Base-by-base conservation (phyloP, 1,140 invertebrate genomes). In the Cepaea nemoralis region DNA sequence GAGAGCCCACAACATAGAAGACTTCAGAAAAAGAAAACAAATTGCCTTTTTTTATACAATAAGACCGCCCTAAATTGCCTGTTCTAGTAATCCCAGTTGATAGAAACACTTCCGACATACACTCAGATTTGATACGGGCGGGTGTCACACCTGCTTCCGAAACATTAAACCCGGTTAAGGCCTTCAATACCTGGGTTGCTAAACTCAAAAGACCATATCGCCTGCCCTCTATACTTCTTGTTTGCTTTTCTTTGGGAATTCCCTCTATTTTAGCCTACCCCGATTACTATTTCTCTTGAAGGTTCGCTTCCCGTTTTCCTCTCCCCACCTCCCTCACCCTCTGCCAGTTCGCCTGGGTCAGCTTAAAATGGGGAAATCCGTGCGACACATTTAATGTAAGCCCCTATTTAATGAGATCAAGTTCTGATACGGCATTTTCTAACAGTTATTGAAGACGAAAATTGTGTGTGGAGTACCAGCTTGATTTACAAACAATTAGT, bases 291-390 rank as follows among this genome's bases (percentile, higher is more conserved):
- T 55, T 24, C 50, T 8, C 2, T 55, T 8, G n/a, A 5, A 55
- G 16, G 59, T 63, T 63, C 59, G 16, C 27, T 6, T 31, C 45
- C 45, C 8, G 8, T 19, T 19, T 12, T 48, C 19, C 19, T 48
- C 19, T 48, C 59, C 22, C 3, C 59, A 31, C 59, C n/a, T 5
- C 59, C 55, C 8, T 27, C 16, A 63, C 27, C 59, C 59, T 27
- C 33, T 63, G 27, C 59, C 59, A 6, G 59, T 0, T 31, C n/a
- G n/a, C n/a, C n/a, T n/a, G n/a, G n/a, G n/a, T n/a, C n/a, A n/a
- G 12, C 59, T 63, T 63, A 22, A 63, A 63, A 63, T 63, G 59
- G 59, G 59, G 22, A 63, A 63, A 63, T 63, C 59, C 59, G 33
- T 0, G 59, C n/a, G n/a, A 8, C 59, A 31, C 27, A 31, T 63